Percentiles rank a stretch among this genome's conserved stretches.
These are phyloP conservation scores for Mesitornis unicolor DNA, from an alignment of 2,113 vertebrate genomes.

Conservation along the genomic window DNA sequence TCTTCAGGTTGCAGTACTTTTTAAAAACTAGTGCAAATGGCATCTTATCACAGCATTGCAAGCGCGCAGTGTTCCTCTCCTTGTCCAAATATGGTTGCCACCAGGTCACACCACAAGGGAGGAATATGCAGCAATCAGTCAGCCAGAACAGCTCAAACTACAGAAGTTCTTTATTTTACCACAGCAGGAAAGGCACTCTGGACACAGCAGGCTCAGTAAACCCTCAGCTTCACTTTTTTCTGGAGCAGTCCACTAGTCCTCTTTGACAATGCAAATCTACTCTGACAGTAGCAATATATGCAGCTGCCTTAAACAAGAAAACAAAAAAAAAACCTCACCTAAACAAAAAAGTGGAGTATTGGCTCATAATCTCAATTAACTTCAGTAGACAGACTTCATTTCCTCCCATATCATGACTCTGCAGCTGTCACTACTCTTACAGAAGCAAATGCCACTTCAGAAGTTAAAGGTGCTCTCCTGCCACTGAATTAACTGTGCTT, in stretches of 20 bases:
- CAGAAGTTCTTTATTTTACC: constrained; percentile 61
- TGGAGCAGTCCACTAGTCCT: constrained; percentile 30
- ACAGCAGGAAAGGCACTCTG: constrained; percentile 78
- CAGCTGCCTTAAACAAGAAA: constrained; percentile 47
- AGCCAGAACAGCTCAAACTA: constrained; percentile 58
- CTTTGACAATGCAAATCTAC: constrained; percentile 24
- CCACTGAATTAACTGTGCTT: constrained; percentile 17
- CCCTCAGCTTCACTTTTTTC: constrained; percentile 29
- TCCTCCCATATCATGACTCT: neutral
- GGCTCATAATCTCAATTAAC: constrained; percentile 28
- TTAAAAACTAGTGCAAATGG: constrained; percentile 79
- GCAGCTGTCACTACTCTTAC: neutral
- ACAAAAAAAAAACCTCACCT: constrained; percentile 24
- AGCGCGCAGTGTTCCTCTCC: constrained; percentile 68
- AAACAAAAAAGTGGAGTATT: constrained; percentile 16
- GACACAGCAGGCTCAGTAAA: constrained; percentile 65
- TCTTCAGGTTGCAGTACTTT: constrained; percentile 76
- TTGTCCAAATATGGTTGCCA: constrained; percentile 41
- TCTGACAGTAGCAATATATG: constrained; percentile 53
- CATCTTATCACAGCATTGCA: constrained; percentile 77
- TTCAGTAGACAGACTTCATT: constrained; percentile 16
- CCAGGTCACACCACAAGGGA: constrained; percentile 58
- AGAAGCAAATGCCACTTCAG: constrained; percentile 1
- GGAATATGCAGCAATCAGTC: constrained; percentile 63
- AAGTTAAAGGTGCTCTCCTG: constrained; percentile 30